Base-by-base conservation (phyloP, 2,888 invertebrate species). In the Drosophila nr. perissopoda region DNA sequence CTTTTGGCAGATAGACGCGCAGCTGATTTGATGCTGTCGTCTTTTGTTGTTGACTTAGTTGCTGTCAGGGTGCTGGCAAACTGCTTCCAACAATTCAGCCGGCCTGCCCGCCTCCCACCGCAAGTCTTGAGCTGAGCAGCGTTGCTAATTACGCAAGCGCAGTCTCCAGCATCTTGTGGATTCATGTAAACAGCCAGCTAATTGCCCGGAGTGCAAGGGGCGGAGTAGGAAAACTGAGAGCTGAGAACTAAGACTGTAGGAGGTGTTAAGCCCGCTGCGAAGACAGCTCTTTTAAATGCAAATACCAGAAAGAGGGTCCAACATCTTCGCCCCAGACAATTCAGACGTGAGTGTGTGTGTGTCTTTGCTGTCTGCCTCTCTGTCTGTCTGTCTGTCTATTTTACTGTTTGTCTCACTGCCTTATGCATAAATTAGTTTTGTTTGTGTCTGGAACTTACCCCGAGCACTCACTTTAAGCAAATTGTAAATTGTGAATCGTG, bases 201-300 rank as follows among this genome's bases (percentile, higher is more conserved):
- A 85, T 90, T 85, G 88, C 82, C 80, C 78, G 83, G 56, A 40
- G 68, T 63, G 68, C 53, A 29, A 31, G 51, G 27, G 11, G 2
- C 51, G 29, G 49, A 1, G 13, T 5, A n/a, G 42, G 29, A 25
- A 5, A 2, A 38, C 25, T 31, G 53, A 38, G 27, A 38, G 27
- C 21, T 27, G 34, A 49, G 21, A 16, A 27, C 31, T 31, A 33
- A 38, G 68, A 54, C 53, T 34, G 61, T 48, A 38, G 68, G 54
- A 82, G 88, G 83, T 82, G 85, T 71, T 82, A 64, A 68, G 66
- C 52, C 70, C 67, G 66, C 49, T 66, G 78, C 53, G 73, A 71
- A 73, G 76, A 82, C 78, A 83, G 84, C 76, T 83, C 89, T 89
- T 86, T 83, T 71, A 74, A 83, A 90, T 85, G 85, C 89, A 85